Evolutionary conservation across 2,888 invertebrate species (phyloP).

Genomic region (Phyllotreta striolata): DNA sequence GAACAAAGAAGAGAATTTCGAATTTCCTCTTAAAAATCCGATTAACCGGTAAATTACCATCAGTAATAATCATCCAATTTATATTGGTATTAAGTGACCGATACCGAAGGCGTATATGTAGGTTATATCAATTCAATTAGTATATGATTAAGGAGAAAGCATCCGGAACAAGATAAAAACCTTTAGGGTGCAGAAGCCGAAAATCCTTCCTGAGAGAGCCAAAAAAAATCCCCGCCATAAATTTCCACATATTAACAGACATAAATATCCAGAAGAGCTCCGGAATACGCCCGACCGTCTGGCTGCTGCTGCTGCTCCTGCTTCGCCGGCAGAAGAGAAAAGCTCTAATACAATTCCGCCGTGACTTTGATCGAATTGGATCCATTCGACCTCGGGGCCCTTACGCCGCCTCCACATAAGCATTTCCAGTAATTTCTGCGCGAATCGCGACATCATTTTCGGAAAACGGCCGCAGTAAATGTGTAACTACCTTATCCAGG

Average conservation of each 20-base stretch:
- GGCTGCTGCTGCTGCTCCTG: no score
- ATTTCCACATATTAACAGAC: slow-evolving; percentile 36
- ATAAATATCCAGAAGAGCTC: slow-evolving; percentile 39
- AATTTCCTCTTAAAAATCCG: no score
- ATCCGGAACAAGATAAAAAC: no score
- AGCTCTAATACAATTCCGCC: slow-evolving; percentile 34
- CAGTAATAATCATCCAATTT: no score
- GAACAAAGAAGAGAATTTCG: no score
- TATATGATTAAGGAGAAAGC: no score
- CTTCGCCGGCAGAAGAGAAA: no score
- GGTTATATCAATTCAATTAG: no score
- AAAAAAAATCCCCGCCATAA: slow-evolving; percentile 27
- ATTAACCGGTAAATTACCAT: no score
- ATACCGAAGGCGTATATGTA: no score
- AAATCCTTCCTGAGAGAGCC: not conserved
- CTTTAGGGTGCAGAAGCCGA: not conserved
- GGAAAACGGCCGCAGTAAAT: slow-evolving; percentile 52
- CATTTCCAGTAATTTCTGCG: slow-evolving; percentile 52
- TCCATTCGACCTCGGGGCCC: slow-evolving; percentile 44
- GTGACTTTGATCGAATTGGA: slow-evolving; percentile 42
- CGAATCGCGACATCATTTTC: slow-evolving; percentile 51
- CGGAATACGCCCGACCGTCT: slow-evolving; percentile 11
- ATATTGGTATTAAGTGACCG: no score
- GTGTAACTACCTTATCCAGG: slow-evolving; percentile 51
- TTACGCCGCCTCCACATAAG: slow-evolving; percentile 44